These are phyloP conservation scores for Chrysolina oricalcia DNA, from an alignment of 2,888 invertebrate species.

Conservation along the genomic window DNA sequence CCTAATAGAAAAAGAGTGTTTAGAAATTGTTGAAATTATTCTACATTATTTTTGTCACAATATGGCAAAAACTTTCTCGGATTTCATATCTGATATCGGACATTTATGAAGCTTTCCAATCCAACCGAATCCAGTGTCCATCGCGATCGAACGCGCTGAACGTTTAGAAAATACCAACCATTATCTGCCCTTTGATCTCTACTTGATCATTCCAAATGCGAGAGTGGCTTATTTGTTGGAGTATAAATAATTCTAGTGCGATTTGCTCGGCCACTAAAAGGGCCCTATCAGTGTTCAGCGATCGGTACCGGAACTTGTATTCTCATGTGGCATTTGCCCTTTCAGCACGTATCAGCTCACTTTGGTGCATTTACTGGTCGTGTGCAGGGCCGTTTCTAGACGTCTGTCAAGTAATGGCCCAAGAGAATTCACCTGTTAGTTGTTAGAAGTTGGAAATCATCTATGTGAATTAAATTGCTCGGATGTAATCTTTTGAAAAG, in stretches of 20 bases:
- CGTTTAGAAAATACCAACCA: slow-evolving; percentile 7
- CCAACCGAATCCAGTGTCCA: too few relatives aligned
- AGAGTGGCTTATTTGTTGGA: slow-evolving; percentile 49
- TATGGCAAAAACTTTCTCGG: too few relatives aligned
- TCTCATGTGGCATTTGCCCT: slow-evolving; percentile 68
- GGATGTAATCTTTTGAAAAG: too few relatives aligned
- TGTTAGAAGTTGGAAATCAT: too few relatives aligned
- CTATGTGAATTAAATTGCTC: too few relatives aligned
- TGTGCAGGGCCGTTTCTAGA: background rate
- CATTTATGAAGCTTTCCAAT: too few relatives aligned
- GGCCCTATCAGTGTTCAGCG: slow-evolving; percentile 54
- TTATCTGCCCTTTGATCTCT: slow-evolving; percentile 46
- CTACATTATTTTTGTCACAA: too few relatives aligned
- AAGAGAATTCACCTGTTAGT: too few relatives aligned
- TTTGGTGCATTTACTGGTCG: slow-evolving; percentile 57
- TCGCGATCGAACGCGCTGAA: slow-evolving; percentile 14
- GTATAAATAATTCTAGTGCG: slow-evolving; percentile 71
- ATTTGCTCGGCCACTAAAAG: slow-evolving; percentile 71
- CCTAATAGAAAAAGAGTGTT: too few relatives aligned
- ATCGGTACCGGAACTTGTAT: slow-evolving; percentile 58
- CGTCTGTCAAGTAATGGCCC: too few relatives aligned
- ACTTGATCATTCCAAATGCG: slow-evolving; percentile 41
- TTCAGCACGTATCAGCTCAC: slow-evolving; percentile 65
- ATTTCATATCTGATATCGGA: too few relatives aligned
- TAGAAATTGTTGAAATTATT: too few relatives aligned